A percentile compares a stretch with the other conserved stretches of the same genome.
phyloP scores from a whole-genome alignment of 2,113 vertebrate species.

The Notarius lentiginosus region DNA sequence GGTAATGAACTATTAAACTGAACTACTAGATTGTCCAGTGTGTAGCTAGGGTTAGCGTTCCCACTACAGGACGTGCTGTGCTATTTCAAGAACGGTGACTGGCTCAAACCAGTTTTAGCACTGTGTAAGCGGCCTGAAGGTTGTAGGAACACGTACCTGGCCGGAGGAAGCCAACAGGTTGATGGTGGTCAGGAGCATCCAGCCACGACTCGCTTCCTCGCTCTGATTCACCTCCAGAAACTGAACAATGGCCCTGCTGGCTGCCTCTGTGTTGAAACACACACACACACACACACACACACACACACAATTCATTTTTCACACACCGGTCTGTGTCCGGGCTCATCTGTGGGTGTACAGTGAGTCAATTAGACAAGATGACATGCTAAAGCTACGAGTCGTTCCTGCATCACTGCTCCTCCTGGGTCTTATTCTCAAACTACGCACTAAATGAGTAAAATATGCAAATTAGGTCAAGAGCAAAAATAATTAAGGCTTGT shows the following conservation, averaged over 20 bases:
- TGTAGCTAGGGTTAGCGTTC: not conserved
- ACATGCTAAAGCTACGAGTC: slow-evolving; percentile 23
- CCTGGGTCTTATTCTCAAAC: not conserved
- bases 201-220: slow-evolving; percentile 95
- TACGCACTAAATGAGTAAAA: not conserved
- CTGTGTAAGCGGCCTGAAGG: not conserved
- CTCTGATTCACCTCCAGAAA: slow-evolving; percentile 99
- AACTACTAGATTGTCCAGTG: not conserved
- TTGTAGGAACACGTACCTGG: slow-evolving; percentile 78
- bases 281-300: slow-evolving; percentile 29
- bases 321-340: slow-evolving; percentile 20
- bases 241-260: slow-evolving; percentile 96
- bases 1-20: not conserved
- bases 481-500: not conserved
- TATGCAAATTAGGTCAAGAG: not conserved
- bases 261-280: slow-evolving; percentile 80
- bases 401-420: not conserved
- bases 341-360: slow-evolving; percentile 32
- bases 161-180: slow-evolving; percentile 97
- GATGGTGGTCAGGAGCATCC: slow-evolving; percentile 99
- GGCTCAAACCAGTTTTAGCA: not conserved
- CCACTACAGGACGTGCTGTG: not conserved
- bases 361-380: slow-evolving; percentile 45
- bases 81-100: not conserved
- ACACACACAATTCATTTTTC: slow-evolving; percentile 45